Evolutionary conservation across 1,140 invertebrate species (phyloP), one percentile per base, ranked within the genome.

Genomic region (Eumaeus atala): DNA sequence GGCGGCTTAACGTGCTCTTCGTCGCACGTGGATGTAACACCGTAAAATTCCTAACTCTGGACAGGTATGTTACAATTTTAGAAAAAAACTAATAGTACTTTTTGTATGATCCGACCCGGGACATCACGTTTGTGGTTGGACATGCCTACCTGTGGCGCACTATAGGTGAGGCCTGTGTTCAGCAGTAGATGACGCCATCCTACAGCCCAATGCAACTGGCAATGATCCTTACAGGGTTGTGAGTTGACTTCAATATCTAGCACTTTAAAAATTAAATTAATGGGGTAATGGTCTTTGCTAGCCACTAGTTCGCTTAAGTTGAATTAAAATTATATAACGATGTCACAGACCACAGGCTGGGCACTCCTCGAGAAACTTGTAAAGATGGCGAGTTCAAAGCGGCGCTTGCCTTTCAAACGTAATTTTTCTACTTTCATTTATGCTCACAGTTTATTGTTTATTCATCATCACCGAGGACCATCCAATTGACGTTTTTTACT

Each of bases 311-410:
- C 21, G 12, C 40, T 53, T 47, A 28, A 52, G 40, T 53, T 53
- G 51, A 12, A 33, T 34, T 52, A 16, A 47, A 53, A 42, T 44
- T 53, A 44, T 47, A 21, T 35, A 53, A 53, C 51, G 40, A 53
- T 3, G 21, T 53, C 28, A 35, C 17, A 33, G 21, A 8, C 38
- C 42, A 42, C 21, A 42, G n/a, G n/a, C n/a, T n/a, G n/a, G n/a
- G n/a, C 37, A 28, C 28, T 53, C 14, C 51, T 53, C 33, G 33
- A 53, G 37, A 16, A 53, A 53, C 38, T 53, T 53, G 51, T 53
- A 44, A 53, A 53, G 38, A 28, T 40, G 34, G 51, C 38, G 40
- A 53, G 33, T 53, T 53, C 21, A 44, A 53, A 40, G 33, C 51
- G 18, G 12, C 34, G 10, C 14, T 37, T 35, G 12, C 33, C 8